Conservation (phyloP, 2,888 invertebrate species). For the Panzeria rudis region DNA sequence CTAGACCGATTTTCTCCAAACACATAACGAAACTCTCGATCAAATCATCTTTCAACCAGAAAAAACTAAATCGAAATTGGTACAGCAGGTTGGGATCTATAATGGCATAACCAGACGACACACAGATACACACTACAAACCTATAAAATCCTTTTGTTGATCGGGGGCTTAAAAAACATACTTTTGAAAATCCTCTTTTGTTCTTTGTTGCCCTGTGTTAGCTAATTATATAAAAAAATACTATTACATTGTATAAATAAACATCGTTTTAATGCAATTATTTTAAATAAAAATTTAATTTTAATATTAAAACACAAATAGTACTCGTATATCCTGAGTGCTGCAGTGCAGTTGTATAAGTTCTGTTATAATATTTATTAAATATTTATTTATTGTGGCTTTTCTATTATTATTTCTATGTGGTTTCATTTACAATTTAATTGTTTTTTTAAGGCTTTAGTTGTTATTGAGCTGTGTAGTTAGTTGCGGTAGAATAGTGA, state of each 20-base stretch:
- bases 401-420: constrained; percentile 67
- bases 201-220: neutral
- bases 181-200: too few species aligned
- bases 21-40: too few species aligned
- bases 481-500: constrained; percentile 60
- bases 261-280: constrained; percentile 16
- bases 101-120: too few species aligned
- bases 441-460: constrained; percentile 61
- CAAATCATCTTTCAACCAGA: too few species aligned
- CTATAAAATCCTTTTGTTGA: too few species aligned
- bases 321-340: neutral
- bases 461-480: constrained; percentile 58
- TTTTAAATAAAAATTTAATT: constrained; percentile 12
- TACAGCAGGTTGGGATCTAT: too few species aligned
- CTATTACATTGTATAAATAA: constrained; percentile 5
- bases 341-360: neutral
- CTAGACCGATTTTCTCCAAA: too few species aligned
- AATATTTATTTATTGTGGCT: constrained; percentile 70
- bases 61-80: too few species aligned
- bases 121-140: too few species aligned
- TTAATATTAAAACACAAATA: constrained; percentile 8
- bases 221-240: constrained; percentile 2
- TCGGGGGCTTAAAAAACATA: too few species aligned
- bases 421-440: constrained; percentile 71
- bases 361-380: constrained; percentile 63